Percentiles rank a stretch among this genome's conserved stretches.
These are phyloP conservation scores for Bovichtus variegatus DNA, from an alignment of 2,797 vertebrate species.

Conservation along the genomic window DNA sequence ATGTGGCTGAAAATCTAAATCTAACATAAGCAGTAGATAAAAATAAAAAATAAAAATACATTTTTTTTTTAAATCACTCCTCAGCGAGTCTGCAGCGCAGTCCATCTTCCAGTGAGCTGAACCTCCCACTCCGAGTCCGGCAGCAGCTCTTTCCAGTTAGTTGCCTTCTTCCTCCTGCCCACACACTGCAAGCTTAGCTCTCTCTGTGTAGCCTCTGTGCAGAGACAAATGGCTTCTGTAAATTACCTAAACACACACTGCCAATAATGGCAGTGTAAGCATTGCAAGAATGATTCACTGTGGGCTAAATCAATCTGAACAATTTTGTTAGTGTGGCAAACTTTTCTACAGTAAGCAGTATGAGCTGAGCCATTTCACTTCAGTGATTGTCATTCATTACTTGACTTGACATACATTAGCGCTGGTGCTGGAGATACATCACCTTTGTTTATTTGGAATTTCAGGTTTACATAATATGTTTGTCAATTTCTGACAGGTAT, in stretches of 20 bases:
- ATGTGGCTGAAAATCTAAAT: conserved; percentile 17
- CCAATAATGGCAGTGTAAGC: conserved; percentile 57
- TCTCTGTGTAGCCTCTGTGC: conserved; percentile 22
- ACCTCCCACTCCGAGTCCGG: conserved; percentile 36
- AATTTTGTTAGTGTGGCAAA: conserved; percentile 31
- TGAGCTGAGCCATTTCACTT: conserved; percentile 10
- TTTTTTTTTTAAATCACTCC: conserved; percentile 19
- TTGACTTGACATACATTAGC: background rate
- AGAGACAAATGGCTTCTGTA: conserved; percentile 65
- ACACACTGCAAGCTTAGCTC: conserved; percentile 39
- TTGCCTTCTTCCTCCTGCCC: conserved; percentile 51
- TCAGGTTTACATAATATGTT: background rate
- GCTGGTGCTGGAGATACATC: background rate
- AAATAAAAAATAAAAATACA: background rate
- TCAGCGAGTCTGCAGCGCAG: conserved; percentile 2
- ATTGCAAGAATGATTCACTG: conserved; percentile 48
- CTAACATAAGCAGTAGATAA: conserved; percentile 1
- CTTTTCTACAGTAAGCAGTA: conserved; percentile 31
- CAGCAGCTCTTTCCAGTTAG: conserved; percentile 48
- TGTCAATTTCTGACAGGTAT: background rate
- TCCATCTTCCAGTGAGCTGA: conserved; percentile 27
- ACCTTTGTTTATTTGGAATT: background rate
- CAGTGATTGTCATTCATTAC: conserved; percentile 28
- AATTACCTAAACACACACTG: conserved; percentile 58
- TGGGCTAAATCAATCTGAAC: conserved; percentile 50